phyloP scores from a whole-genome alignment of 2,113 vertebrate genomes.

The Psettodes erumei region DNA sequence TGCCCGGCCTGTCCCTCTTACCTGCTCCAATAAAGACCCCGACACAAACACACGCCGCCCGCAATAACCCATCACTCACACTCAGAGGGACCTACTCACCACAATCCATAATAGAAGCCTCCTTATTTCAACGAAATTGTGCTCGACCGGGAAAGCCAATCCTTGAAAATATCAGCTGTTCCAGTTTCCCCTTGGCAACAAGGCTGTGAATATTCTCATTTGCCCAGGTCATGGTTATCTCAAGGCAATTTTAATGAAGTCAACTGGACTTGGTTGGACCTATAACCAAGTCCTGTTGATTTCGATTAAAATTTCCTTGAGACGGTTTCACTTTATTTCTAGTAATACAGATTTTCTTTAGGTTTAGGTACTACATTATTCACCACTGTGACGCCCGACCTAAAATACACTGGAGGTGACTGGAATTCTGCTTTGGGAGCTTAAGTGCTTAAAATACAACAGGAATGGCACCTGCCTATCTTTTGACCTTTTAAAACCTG shows the following conservation, averaged over 20 bases:
- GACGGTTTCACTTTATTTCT: too few relatives aligned
- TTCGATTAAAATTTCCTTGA: too few relatives aligned
- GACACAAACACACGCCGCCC: background rate
- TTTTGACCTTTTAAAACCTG: too few relatives aligned
- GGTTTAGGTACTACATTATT: background rate
- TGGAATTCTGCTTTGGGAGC: background rate
- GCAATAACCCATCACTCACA: conserved; percentile 26
- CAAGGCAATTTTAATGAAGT: too few relatives aligned
- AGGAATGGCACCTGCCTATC: too few relatives aligned
- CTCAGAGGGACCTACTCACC: conserved; percentile 1
- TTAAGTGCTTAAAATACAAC: background rate
- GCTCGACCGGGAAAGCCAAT: background rate
- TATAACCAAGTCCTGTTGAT: too few relatives aligned
- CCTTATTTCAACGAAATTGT: conserved; percentile 15
- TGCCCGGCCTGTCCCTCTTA: conserved; percentile 31
- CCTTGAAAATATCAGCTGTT: conserved; percentile 1
- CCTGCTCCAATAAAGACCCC: conserved; percentile 38
- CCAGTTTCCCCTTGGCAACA: background rate
- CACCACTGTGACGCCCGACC: too few relatives aligned
- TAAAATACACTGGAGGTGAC: too few relatives aligned
- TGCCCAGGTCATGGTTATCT: too few relatives aligned
- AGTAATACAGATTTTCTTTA: background rate
- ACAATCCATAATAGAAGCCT: conserved; percentile 20
- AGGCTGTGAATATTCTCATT: too few relatives aligned
- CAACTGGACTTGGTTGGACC: too few relatives aligned